Conservation (phyloP, 1,140 invertebrate species). For the Atta cephalotes region DNA sequence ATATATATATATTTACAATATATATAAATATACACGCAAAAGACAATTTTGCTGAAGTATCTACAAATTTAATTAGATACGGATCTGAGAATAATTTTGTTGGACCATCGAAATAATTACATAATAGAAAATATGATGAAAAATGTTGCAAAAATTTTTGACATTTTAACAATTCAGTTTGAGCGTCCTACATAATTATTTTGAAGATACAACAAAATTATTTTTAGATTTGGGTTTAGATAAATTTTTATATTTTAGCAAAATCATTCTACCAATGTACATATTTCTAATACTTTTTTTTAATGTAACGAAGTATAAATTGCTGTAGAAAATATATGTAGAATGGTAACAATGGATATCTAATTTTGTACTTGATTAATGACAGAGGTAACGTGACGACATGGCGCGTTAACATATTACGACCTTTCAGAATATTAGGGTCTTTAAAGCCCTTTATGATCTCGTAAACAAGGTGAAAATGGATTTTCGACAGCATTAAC, state of each 20-base stretch:
- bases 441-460: slow-evolving; percentile 73
- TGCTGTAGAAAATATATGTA: neutral
- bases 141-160: no score
- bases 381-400: slow-evolving; percentile 40
- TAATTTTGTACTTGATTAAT: slow-evolving; percentile 78
- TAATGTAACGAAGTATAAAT: neutral
- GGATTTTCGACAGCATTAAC: neutral
- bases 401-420: slow-evolving; percentile 75
- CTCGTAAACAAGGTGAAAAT: slow-evolving; percentile 51
- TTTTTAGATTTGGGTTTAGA: no score
- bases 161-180: no score
- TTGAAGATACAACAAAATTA: no score
- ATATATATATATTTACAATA: neutral
- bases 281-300: neutral
- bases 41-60: no score
- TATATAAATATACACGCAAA: neutral
- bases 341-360: slow-evolving; percentile 53
- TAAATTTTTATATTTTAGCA: no score
- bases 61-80: no score
- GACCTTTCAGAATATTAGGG: slow-evolving; percentile 73
- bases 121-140: no score
- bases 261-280: no score
- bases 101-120: no score
- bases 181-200: no score
- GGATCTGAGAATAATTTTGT: no score